Conservation (phyloP, 2,113 vertebrate genomes). For the Hippocampus guttulatus region DNA sequence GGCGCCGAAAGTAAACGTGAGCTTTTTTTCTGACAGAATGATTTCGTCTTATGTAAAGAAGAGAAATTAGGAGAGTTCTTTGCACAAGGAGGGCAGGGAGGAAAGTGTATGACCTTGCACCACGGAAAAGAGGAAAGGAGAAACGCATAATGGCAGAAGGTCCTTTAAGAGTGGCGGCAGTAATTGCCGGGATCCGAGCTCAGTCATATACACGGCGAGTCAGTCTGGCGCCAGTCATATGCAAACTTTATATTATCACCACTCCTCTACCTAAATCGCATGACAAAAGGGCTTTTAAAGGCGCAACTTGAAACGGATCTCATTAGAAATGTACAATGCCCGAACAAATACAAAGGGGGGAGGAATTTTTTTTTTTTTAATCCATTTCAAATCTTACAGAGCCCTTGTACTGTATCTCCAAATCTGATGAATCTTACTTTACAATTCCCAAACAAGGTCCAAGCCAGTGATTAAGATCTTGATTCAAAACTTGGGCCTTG, state of each 20-base stretch:
- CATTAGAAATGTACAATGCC: slow-evolving; percentile 80
- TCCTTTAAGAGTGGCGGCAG: slow-evolving; percentile 89
- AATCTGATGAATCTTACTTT: slow-evolving; percentile 10
- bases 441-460: slow-evolving; percentile 31
- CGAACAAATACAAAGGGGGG: slow-evolving; percentile 64
- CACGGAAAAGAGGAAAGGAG: slow-evolving; percentile 57
- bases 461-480: slow-evolving; percentile 42
- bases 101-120: slow-evolving; percentile 66
- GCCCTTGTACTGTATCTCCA: neutral
- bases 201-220: slow-evolving; percentile 86
- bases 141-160: slow-evolving; percentile 70
- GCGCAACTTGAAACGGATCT: slow-evolving; percentile 87
- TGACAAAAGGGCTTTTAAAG: slow-evolving; percentile 79
- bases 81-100: slow-evolving; percentile 47
- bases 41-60: slow-evolving; percentile 26
- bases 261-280: slow-evolving; percentile 89
- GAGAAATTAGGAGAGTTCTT: slow-evolving; percentile 25
- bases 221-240: slow-evolving; percentile 95
- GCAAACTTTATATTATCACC: slow-evolving; percentile 96
- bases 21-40: slow-evolving; percentile 18
- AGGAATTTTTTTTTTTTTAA: too few relatives aligned
- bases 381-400: slow-evolving; percentile 6
- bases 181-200: slow-evolving; percentile 89
- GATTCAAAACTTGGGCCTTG: slow-evolving; percentile 53
- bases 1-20: slow-evolving; percentile 21